Evolutionary conservation across 1,140 invertebrate species (phyloP).

Genomic region (Saccostrea glomerata): DNA sequence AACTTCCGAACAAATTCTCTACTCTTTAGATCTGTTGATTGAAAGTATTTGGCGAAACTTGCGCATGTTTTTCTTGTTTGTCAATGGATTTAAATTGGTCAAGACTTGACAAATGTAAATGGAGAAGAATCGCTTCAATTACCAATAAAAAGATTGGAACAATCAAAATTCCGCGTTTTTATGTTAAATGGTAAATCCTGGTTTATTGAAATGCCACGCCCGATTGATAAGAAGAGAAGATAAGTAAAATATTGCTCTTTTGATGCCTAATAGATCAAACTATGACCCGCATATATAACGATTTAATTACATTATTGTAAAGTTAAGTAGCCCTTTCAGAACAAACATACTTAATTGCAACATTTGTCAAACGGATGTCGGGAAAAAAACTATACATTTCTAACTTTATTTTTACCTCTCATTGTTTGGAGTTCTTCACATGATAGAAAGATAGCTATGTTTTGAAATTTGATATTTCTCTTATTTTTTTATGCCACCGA

Average conservation of each 20-base stretch:
- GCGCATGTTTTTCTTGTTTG: neutral
- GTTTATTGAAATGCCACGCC: neutral
- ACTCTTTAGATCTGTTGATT: neutral
- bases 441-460: slow-evolving; percentile 1
- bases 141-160: neutral
- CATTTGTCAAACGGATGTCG: slow-evolving; percentile 24
- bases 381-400: neutral
- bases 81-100: slow-evolving; percentile 18
- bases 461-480: slow-evolving; percentile 15
- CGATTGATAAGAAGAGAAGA: neutral
- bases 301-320: slow-evolving; percentile 19
- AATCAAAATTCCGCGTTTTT: neutral
- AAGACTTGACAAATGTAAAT: slow-evolving; percentile 4
- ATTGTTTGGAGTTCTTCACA: neutral
- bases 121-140: neutral
- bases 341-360: slow-evolving; percentile 23
- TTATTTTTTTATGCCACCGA: neutral
- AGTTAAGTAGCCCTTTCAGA: neutral
- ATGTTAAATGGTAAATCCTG: slow-evolving; percentile 2
- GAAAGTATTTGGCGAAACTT: slow-evolving; percentile 1
- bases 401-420: neutral
- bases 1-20: slow-evolving; percentile 10
- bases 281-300: slow-evolving; percentile 6
- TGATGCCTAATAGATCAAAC: slow-evolving; percentile 27
- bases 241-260: slow-evolving; percentile 4